Conservation (phyloP, 2,888 invertebrate species). For the Erebia aethiops region DNA sequence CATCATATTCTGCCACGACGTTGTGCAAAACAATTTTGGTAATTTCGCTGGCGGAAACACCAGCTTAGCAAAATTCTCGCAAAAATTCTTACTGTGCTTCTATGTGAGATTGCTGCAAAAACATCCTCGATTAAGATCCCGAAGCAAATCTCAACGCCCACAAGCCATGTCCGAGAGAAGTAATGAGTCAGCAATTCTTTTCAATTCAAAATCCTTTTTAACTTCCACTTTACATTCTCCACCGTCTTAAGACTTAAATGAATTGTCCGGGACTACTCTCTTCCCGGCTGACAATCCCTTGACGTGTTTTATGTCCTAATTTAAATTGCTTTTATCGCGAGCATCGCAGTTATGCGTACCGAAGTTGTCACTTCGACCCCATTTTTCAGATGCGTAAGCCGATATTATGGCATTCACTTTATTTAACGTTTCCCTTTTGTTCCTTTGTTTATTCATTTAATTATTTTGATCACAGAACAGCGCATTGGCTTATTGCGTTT, state of each 20-base stretch:
- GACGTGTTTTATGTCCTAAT: slow-evolving; percentile 69
- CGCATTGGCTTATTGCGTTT: too few species aligned
- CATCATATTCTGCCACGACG: neutral
- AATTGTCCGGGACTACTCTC: slow-evolving; percentile 59
- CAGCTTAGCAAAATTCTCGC: slow-evolving; percentile 2
- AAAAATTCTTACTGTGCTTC: slow-evolving; percentile 7
- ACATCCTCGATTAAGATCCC: slow-evolving; percentile 42
- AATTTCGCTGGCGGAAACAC: neutral
- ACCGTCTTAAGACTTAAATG: slow-evolving; percentile 63
- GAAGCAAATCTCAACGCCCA: slow-evolving; percentile 41
- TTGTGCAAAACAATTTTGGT: neutral
- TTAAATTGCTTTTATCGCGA: slow-evolving; percentile 61
- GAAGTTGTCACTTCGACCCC: slow-evolving; percentile 40
- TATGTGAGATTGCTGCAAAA: slow-evolving; percentile 24
- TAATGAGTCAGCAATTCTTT: slow-evolving; percentile 54
- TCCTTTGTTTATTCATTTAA: slow-evolving; percentile 18
- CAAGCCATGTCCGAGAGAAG: slow-evolving; percentile 49
- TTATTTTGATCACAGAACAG: neutral
- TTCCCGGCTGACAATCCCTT: slow-evolving; percentile 69
- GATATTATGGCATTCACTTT: slow-evolving; percentile 53
- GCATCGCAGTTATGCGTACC: slow-evolving; percentile 56
- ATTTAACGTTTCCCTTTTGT: slow-evolving; percentile 25
- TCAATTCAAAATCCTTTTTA: slow-evolving; percentile 55
- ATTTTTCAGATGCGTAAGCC: slow-evolving; percentile 62
- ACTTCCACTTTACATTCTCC: slow-evolving; percentile 55